Conservation (phyloP, 2,113 vertebrate species). For the Talpa occidentalis region DNA sequence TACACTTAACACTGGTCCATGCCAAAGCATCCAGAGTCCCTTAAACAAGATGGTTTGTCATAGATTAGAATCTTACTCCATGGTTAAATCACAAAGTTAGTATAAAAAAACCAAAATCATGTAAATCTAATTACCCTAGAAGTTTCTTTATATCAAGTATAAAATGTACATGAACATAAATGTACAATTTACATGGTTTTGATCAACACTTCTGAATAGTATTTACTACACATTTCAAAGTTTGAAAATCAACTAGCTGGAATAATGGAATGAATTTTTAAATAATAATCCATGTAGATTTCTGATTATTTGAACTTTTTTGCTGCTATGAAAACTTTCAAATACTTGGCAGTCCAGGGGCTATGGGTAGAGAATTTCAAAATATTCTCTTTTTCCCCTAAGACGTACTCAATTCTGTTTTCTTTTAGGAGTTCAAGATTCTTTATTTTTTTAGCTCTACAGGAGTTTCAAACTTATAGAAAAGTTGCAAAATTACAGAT, state of each 20-base stretch:
- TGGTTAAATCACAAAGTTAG: not conserved
- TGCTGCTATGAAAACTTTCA: not conserved
- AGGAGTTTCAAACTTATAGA: not conserved
- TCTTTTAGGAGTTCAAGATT: not conserved
- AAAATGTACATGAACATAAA: not conserved
- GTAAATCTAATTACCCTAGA: not conserved
- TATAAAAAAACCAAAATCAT: not conserved
- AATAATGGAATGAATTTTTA: not conserved
- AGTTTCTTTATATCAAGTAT: not conserved
- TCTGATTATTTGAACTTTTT: not conserved
- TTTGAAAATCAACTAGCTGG: conserved; percentile 2
- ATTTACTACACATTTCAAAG: not conserved
- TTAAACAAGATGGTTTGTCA: not conserved
- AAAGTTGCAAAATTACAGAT: not conserved
- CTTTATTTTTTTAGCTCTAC: not conserved
- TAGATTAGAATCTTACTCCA: not conserved
- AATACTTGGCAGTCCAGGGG: not conserved
- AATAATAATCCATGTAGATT: not conserved
- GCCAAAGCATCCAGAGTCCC: not conserved
- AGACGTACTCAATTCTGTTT: not conserved
- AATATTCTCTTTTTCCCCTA: not conserved
- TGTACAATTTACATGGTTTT: not conserved
- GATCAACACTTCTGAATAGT: not conserved
- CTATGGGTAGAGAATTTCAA: not conserved
- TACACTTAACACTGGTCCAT: not conserved